A percentile compares a stretch with the other conserved stretches of the same genome.
Conservation (phyloP, 2,113 vertebrate genomes). For the Microcebus tavaratra region DNA sequence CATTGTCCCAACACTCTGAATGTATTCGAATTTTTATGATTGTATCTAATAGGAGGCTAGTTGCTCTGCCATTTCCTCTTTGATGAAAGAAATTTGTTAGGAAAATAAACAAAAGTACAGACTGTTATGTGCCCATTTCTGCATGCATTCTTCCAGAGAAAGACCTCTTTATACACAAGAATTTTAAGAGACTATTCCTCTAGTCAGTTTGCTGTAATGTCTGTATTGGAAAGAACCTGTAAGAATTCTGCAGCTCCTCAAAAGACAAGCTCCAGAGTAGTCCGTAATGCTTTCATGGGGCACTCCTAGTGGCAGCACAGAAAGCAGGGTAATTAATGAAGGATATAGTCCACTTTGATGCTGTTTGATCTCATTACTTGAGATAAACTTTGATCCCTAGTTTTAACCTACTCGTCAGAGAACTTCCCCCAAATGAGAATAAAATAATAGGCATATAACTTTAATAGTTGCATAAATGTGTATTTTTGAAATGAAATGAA, state of each 20-base stretch:
- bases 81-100: background rate
- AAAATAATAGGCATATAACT: background rate
- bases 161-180: background rate
- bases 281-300: background rate
- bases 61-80: background rate
- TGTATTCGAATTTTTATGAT: background rate
- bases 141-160: background rate
- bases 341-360: background rate
- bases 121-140: background rate
- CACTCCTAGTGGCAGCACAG: background rate
- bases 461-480: background rate
- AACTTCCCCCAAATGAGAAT: background rate
- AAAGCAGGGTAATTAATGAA: background rate
- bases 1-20: background rate
- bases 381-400: background rate
- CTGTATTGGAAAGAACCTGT: background rate
- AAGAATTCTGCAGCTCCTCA: background rate
- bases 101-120: background rate
- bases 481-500: constrained; percentile 54
- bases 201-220: background rate
- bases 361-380: background rate
- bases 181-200: background rate
- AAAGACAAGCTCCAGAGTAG: background rate
- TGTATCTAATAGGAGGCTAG: background rate
- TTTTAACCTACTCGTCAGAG: background rate